Evolutionary conservation across 2,888 invertebrate genomes (phyloP).

Genomic region (Thelaira solivaga): DNA sequence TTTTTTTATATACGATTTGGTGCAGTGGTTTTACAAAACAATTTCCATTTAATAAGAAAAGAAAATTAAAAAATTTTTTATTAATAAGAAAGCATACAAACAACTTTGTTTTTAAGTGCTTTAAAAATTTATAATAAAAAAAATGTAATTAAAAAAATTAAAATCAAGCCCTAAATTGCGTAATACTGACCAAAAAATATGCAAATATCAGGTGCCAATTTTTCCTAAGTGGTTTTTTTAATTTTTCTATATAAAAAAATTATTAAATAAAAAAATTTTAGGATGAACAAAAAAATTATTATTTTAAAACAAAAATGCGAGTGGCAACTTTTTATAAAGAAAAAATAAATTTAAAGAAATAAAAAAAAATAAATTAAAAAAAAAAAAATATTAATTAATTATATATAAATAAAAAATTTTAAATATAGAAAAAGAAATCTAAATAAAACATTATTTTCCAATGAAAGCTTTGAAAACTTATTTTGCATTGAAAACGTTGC

Average conservation of each 20-base stretch:
- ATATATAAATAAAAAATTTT: not conserved
- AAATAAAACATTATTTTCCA: too few relatives aligned
- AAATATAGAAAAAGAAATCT: too few relatives aligned
- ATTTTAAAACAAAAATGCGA: not conserved
- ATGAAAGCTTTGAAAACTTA: too few relatives aligned
- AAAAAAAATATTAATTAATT: not conserved
- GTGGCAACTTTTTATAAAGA: constrained; percentile 54
- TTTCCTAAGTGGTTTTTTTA: constrained; percentile 12
- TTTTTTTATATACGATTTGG: constrained; percentile 18
- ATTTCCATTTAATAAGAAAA: constrained; percentile 20
- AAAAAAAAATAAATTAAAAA: not conserved
- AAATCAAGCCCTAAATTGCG: constrained; percentile 38
- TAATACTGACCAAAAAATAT: constrained; percentile 58
- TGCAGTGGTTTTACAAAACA: constrained; percentile 20
- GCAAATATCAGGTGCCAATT: constrained; percentile 61
- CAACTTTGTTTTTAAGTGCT: constrained; percentile 11
- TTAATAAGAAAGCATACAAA: constrained; percentile 33
- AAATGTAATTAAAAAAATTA: constrained; percentile 11
- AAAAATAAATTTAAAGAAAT: not conserved
- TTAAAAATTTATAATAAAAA: constrained; percentile 10
- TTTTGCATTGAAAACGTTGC: too few relatives aligned
- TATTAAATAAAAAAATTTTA: not conserved
- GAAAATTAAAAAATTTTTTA: not conserved
- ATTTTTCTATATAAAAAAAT: not conserved
- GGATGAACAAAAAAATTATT: not conserved